Evolutionary conservation across 1,140 invertebrate genomes (phyloP), one percentile per base, ranked within the genome.

Genomic region (Drosophila watanabei): DNA sequence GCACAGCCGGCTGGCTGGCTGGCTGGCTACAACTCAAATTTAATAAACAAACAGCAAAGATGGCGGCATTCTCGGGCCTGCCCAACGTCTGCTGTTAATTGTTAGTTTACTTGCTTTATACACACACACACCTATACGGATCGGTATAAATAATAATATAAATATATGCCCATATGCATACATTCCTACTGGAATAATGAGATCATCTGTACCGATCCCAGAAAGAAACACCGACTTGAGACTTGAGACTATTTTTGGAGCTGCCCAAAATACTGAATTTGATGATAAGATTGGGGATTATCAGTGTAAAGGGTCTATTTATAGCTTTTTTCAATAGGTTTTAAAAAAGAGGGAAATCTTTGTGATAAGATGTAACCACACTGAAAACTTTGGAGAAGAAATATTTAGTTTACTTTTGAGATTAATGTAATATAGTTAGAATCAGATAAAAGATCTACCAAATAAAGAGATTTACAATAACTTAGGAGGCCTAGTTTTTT

Each of bases 21-120:
- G 24, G 24, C 24, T 24, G 24, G 62, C 69, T 63, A 77, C 73
- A 70, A 68, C 75, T 82, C 83, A 89, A 89, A 88, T 89, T 79
- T 66, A 52, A 85, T 88, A 75, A 75, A 85, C 81, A 88, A 88
- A 88, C 86, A 88, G 61, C 68, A 78, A 79, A 70, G 75, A 79
- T 79, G 76, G 80, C 80, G 76, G 68, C 56, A 61, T 79, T 77
- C 52, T 52, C 56, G 65, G 52, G 63, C 52, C 75, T 58, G 65
- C 76, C 75, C 75, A 69, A 52, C 52, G 69, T 75, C 71, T 83
- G 73, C 69, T 85, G 78, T 88, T 88, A 89, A 89, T 88, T 88
- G 85, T 88, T 89, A 85, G 85, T 88, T 89, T 87, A 85, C 72
- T 66, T 57, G 65, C 70, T 43, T 49, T 73, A 69, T 68, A 52